Evolutionary conservation across 2,888 invertebrate genomes (phyloP), one percentile per base, ranked within the genome.

Genomic region (Sarcophaga variegata): DNA sequence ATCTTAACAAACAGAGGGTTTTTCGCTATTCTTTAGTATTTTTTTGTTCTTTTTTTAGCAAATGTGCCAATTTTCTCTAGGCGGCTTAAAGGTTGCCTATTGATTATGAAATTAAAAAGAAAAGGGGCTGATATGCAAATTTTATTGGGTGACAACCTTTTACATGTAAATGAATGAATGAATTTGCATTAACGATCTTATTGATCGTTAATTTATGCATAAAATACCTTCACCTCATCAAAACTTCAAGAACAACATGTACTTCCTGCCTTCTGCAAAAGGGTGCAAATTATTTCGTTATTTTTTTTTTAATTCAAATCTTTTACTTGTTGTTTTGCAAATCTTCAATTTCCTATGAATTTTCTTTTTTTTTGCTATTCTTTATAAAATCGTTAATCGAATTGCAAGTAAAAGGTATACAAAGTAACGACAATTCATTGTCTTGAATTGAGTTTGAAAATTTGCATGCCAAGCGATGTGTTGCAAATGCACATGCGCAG

Each of bases 121-220:
- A 27, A 37, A 37, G 79, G 83, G 81, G 49, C 37, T 84, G 84
- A 87, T 87, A 87, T 87, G 87, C 87, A 87, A 87, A 87, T 87
- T 87, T 77, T 27, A 25, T 80, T 60, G n/a, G 49, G 70, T 64
- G 25, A 78, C 37, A 37, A 37, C 77, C 74, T 85, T 88, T 82
- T 77, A 14, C n/a, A 79, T 45, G 22, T 47, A 72, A 76, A 81
- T 72, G 37, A 63, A 37, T 37, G 59, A 75, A 75, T 59, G 63
- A 75, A 79, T 81, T 88, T 88, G 63, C 83, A 81, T 85, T 85
- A 85, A 88, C 83, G 83, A 88, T 89, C 88, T 88, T 89, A 93
- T 93, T 92, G 93, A 93, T 93, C 92, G 91, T 92, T 93, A 93
- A 93, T 93, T 93, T 93, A 93, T 93, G 92, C 93, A 93, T 89